Evolutionary conservation across 2,797 vertebrate species (phyloP).

Genomic region (Apogon talboti): DNA sequence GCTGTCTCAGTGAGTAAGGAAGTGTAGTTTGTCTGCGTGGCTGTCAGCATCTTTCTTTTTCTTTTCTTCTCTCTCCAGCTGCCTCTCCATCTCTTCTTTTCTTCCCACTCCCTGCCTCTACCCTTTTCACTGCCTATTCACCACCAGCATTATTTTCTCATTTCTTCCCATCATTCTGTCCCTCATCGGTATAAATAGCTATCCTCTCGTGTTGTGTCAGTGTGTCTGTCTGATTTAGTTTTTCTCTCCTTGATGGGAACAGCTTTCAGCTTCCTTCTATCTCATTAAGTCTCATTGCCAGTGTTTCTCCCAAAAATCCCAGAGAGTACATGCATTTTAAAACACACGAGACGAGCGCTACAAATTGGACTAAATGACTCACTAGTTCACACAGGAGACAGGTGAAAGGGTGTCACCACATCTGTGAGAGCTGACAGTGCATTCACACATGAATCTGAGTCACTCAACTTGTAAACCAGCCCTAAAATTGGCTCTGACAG

Average conservation of each 20-base stretch:
- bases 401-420: conserved; percentile 2
- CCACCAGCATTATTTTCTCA: conserved; percentile 6
- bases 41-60: conserved; percentile 32
- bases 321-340: conserved; percentile 16
- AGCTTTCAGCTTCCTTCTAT: conserved; percentile 25
- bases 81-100: conserved; percentile 9
- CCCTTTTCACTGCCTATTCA: neutral
- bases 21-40: conserved; percentile 24
- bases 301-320: conserved; percentile 3
- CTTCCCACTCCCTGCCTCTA: conserved; percentile 14
- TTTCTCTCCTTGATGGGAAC: conserved; percentile 9
- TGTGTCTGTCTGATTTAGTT: conserved; percentile 25
- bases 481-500: neutral
- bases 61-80: conserved; percentile 14
- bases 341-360: neutral
- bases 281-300: conserved; percentile 32
- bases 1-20: conserved; percentile 31
- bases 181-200: conserved; percentile 50
- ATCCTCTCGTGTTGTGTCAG: conserved; percentile 22
- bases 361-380: conserved; percentile 31
- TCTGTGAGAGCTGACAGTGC: neutral
- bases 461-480: conserved; percentile 1
- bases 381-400: neutral
- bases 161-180: conserved; percentile 18
- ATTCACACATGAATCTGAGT: conserved; percentile 9